Evolutionary conservation across 2,113 vertebrate species (phyloP), one percentile per base, ranked within the genome.

Genomic region (Mesembrinibis cayennensis): DNA sequence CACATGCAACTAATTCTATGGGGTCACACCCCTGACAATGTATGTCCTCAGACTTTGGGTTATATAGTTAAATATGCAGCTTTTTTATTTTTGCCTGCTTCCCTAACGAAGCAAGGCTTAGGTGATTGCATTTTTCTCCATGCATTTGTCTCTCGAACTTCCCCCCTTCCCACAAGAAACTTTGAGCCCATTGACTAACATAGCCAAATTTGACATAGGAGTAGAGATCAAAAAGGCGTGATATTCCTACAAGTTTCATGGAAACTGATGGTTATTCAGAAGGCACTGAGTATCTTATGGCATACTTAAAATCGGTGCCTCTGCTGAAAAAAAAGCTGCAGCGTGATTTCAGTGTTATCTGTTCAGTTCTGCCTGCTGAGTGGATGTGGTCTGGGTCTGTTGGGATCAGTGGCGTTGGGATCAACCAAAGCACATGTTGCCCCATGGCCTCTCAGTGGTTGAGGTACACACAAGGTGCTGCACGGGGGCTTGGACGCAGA

Each of bases 361-460:
- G 7, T 6, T 29, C 44, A 52, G 71, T 12, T 61, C 58, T 85
- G 59, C 5, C 27, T 55, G 73, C 45, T 82, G 78, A 11, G 17
- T 34, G 26, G 16, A 27, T 47, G 53, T 45, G 69, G 13, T 55
- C 45, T 36, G 45, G 20, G 8, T 59, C 36, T 20, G 8, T 38
- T 38, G 38, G 38, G 38, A 38, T 38, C 38, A 38, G 21, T 0
- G 4, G 16, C 0, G 0, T 4, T 26, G 38, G 44, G 47, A 65
- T 66, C 0, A 0, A n/a, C 40, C 19, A 38, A 16, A 4, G 8
- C 22, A 19, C 26, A 7, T 13, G 3, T 4, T 59, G 18, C 11
- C 42, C 14, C 1, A 1, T 27, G 62, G 18, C 4, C 3, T 83
- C 72, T 63, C 49, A 22, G 72, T 12, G 42, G 8, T 40, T 21